These are phyloP conservation scores for Panagrolaimus sp. DNA, from an alignment of 1,140 invertebrate genomes.

Conservation along the genomic window DNA sequence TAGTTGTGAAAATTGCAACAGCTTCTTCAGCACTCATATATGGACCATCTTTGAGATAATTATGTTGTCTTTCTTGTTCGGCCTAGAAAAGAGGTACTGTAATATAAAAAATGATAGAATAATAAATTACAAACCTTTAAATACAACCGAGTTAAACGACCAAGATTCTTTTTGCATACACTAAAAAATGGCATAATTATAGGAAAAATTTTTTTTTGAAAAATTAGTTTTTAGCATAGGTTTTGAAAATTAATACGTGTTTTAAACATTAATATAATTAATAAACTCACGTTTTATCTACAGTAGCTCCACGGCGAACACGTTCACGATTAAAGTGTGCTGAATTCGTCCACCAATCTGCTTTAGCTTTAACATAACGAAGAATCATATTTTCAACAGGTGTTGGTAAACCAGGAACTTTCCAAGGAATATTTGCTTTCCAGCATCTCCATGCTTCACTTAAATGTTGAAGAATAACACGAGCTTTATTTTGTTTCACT, in stretches of 20 bases:
- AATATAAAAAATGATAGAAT: conserved; percentile 1
- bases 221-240: too few species aligned
- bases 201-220: too few species aligned
- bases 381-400: conserved; percentile 99
- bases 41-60: conserved; percentile 95
- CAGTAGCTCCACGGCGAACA: conserved; percentile 65
- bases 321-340: conserved; percentile 98
- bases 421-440: conserved; percentile 99
- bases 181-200: too few species aligned
- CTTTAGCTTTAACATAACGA: conserved; percentile 98
- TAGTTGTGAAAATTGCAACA: conserved; percentile 98
- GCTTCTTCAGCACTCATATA: conserved; percentile 99
- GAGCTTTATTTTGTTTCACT: conserved; percentile 98
- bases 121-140: conserved; percentile 67
- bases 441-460: conserved; percentile 99
- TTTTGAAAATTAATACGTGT: too few species aligned
- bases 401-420: conserved; percentile 93
- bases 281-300: conserved; percentile 70
- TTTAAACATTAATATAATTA: too few species aligned
- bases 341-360: conserved; percentile 99
- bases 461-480: conserved; percentile 95
- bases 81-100: conserved; percentile 62
- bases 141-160: conserved; percentile 87
- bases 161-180: conserved; percentile 98
- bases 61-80: conserved; percentile 97